Percentiles rank a stretch among this genome's conserved stretches.
phyloP scores from a whole-genome alignment of 2,113 vertebrate genomes.

The Paraplagusia blochii region DNA sequence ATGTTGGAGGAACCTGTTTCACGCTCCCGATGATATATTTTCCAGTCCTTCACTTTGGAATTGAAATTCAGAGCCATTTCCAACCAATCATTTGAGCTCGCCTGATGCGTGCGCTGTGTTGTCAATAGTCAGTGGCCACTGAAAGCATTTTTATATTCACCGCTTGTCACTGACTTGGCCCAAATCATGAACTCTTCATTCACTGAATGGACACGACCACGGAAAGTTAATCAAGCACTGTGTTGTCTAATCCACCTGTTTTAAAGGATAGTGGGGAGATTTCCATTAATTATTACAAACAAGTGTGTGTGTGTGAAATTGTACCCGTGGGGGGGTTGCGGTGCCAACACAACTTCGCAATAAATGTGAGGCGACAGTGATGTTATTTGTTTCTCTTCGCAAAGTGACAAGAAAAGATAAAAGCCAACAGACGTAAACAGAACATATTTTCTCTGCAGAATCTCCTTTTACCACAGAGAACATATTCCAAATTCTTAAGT shows the following conservation, averaged over 20 bases:
- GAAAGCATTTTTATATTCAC: slow-evolving; percentile 5
- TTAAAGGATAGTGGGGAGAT: not conserved
- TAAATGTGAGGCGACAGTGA: not conserved
- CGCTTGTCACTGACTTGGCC: not conserved
- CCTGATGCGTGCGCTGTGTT: slow-evolving; percentile 6
- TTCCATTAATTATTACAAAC: not conserved
- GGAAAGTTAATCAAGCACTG: slow-evolving; percentile 7
- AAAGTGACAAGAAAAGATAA: too few species aligned
- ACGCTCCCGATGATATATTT: not conserved
- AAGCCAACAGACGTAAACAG: too few species aligned
- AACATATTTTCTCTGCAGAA: too few species aligned
- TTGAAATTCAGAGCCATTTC: slow-evolving; percentile 26
- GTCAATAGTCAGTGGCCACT: slow-evolving; percentile 5
- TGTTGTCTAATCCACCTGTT: slow-evolving; percentile 9
- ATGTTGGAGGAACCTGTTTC: not conserved
- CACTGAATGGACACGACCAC: slow-evolving; percentile 7
- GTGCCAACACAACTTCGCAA: not conserved
- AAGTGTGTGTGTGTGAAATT: not conserved
- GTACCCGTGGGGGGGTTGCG: too few species aligned
- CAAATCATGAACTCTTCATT: slow-evolving; percentile 17
- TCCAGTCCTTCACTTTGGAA: slow-evolving; percentile 6
- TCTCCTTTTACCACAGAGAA: too few species aligned
- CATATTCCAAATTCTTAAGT: too few species aligned
- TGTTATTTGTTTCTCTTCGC: too few species aligned
- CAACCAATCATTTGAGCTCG: slow-evolving; percentile 16